Evolutionary conservation across 2,113 vertebrate genomes (phyloP).

Genomic region (Periophthalmodon schlosseri): DNA sequence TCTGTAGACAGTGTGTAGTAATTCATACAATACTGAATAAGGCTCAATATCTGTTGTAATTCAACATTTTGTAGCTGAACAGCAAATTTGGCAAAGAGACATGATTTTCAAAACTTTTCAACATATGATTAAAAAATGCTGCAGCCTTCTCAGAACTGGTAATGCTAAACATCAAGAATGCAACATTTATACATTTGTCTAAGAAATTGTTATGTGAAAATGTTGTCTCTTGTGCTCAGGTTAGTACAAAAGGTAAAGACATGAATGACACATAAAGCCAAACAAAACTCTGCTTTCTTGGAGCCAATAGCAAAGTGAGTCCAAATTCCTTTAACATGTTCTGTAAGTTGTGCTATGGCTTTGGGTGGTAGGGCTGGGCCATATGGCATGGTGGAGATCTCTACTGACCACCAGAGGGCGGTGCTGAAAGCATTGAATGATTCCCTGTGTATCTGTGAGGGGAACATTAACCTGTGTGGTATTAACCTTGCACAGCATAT

Average conservation of each 20-base stretch:
- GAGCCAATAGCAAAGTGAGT: no score
- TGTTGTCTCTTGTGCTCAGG: constrained; percentile 37
- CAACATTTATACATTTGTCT: no score
- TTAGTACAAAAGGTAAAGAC: constrained; percentile 7
- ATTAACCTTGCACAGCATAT: no score
- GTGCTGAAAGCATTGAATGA: no score
- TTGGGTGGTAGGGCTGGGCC: no score
- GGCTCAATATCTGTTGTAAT: not conserved
- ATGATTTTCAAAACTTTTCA: not conserved
- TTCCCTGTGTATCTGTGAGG: no score
- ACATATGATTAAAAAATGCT: not conserved
- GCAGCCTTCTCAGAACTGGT: not conserved
- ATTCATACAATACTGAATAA: not conserved
- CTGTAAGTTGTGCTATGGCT: no score
- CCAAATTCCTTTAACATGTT: no score
- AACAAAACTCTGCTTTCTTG: constrained; percentile 46
- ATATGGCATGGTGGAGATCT: no score
- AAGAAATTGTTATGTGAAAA: constrained; percentile 16
- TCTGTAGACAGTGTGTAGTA: not conserved
- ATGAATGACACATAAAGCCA: constrained; percentile 9
- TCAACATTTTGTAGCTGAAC: no score
- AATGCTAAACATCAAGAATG: not conserved
- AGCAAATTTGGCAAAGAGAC: not conserved
- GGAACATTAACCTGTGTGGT: no score
- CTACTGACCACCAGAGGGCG: no score